Evolutionary conservation across 1,140 invertebrate species (phyloP).

Genomic region (Ceratina japonica): DNA sequence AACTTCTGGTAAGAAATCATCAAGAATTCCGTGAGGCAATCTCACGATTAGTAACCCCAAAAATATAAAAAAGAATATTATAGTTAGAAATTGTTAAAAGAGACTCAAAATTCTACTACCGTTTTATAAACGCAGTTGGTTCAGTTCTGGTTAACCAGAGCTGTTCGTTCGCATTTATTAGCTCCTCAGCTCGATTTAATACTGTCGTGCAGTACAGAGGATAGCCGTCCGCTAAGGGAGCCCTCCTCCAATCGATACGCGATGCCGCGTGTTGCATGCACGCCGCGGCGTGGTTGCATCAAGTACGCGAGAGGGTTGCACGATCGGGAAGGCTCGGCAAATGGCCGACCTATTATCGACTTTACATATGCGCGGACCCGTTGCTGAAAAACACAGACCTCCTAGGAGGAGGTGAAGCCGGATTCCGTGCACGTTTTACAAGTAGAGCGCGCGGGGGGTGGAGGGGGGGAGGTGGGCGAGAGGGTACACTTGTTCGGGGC

Average conservation of each 20-base stretch:
- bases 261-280: constrained; percentile 42
- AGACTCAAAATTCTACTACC: too few relatives aligned
- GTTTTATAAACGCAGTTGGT: neutral
- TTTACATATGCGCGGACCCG: constrained; percentile 23
- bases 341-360: constrained; percentile 39
- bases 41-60: too few relatives aligned
- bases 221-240: neutral
- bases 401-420: neutral
- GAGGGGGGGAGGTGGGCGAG: neutral
- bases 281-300: constrained; percentile 5
- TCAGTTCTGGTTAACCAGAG: too few relatives aligned
- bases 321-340: constrained; percentile 19
- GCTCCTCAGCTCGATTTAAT: neutral
- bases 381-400: constrained; percentile 13
- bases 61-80: too few relatives aligned
- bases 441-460: neutral
- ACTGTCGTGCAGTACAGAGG: neutral
- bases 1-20: too few relatives aligned
- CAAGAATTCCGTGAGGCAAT: too few relatives aligned
- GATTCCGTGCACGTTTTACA: constrained; percentile 27
- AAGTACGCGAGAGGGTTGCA: constrained; percentile 40
- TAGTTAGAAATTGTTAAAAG: too few relatives aligned
- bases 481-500: neutral
- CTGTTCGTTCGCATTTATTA: constrained; percentile 6
- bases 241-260: constrained; percentile 41